Conservation (phyloP, 2,888 invertebrate species). For the Platerodrilus igneus region DNA sequence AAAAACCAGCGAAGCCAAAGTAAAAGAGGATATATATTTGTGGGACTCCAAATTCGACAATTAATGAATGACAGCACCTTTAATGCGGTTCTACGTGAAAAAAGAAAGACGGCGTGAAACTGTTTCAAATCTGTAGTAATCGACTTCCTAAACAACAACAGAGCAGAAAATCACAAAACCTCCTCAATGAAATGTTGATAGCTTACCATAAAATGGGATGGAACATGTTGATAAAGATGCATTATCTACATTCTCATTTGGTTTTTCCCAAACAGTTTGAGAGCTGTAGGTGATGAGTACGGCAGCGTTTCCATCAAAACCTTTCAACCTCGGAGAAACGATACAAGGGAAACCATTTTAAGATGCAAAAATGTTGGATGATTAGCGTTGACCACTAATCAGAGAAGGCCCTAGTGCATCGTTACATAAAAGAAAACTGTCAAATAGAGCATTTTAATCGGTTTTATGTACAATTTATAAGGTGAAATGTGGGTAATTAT, state of each 20-base stretch:
- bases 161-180: slow-evolving; percentile 16
- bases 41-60: slow-evolving; percentile 20
- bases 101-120: slow-evolving; percentile 18
- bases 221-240: slow-evolving; percentile 35
- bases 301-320: slow-evolving; percentile 40
- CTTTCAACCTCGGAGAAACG: slow-evolving; percentile 36
- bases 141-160: slow-evolving; percentile 22
- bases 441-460: too few species aligned
- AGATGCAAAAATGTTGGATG: slow-evolving; percentile 37
- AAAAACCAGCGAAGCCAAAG: slow-evolving; percentile 17
- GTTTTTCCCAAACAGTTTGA: slow-evolving; percentile 37
- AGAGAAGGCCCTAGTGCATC: slow-evolving; percentile 26
- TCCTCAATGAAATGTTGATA: slow-evolving; percentile 17
- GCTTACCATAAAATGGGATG: slow-evolving; percentile 18
- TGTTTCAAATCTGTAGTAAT: slow-evolving; percentile 9
- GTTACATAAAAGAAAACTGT: slow-evolving; percentile 7
- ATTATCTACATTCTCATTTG: slow-evolving; percentile 33
- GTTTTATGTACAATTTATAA: too few species aligned
- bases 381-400: slow-evolving; percentile 35
- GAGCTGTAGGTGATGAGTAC: slow-evolving; percentile 36
- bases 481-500: too few species aligned
- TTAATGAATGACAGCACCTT: slow-evolving; percentile 18
- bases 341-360: slow-evolving; percentile 40
- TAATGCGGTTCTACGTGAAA: slow-evolving; percentile 11
- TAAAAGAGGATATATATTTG: slow-evolving; percentile 20